phyloP scores from a whole-genome alignment of 2,888 invertebrate genomes.

The Heliconius aoede region DNA sequence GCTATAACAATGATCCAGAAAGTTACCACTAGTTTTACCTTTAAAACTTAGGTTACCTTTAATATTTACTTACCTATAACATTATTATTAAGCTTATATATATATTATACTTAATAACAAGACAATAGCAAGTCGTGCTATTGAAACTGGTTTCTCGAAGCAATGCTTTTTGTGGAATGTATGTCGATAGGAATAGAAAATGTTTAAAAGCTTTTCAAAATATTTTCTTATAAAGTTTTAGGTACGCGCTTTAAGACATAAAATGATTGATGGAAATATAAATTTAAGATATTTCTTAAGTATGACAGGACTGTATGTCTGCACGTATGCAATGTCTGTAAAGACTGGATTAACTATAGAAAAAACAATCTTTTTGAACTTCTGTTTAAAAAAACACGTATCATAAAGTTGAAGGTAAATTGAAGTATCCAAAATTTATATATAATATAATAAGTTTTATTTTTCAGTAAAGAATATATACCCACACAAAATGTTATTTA shows the following conservation, averaged over 20 bases:
- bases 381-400: not conserved
- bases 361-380: not conserved
- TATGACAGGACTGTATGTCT: not conserved
- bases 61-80: constrained; percentile 13
- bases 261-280: too few species aligned
- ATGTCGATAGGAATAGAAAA: constrained; percentile 18
- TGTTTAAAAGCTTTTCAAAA: not conserved
- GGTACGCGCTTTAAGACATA: not conserved
- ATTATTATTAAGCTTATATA: constrained; percentile 7
- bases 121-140: constrained; percentile 70
- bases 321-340: not conserved
- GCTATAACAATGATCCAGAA: not conserved
- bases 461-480: not conserved
- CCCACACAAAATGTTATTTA: not conserved
- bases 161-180: constrained; percentile 10
- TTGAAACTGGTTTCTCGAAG: constrained; percentile 63
- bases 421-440: not conserved
- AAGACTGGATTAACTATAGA: not conserved
- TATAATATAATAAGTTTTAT: not conserved
- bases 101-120: constrained; percentile 45
- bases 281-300: too few species aligned
- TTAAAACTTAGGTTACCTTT: not conserved
- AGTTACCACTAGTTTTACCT: not conserved
- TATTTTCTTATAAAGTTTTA: not conserved
- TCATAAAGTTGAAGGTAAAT: too few species aligned